Evolutionary conservation across 2,888 invertebrate genomes (phyloP).

Genomic region (Taenaris catops): DNA sequence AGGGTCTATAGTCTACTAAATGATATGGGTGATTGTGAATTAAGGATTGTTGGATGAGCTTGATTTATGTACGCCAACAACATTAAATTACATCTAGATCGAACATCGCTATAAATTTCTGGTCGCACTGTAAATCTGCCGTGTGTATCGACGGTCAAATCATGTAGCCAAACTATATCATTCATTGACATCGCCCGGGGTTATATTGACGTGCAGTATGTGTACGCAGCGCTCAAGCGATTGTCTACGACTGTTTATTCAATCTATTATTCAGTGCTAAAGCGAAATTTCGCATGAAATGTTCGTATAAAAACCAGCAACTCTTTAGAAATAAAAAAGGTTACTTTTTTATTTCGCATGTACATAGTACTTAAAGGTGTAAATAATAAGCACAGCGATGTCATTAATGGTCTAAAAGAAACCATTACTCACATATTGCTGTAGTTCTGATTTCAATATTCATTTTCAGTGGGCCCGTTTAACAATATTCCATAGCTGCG

Average conservation of each 20-base stretch:
- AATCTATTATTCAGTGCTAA: slow-evolving; percentile 8
- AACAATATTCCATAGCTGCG: no score
- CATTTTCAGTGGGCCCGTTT: no score
- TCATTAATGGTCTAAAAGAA: no score
- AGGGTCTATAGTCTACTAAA: no score
- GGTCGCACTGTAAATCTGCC: slow-evolving; percentile 74
- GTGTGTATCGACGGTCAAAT: slow-evolving; percentile 68
- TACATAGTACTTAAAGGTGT: no score
- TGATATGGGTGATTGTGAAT: no score
- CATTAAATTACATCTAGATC: slow-evolving; percentile 78
- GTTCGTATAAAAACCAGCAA: no score
- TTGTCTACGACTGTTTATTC: slow-evolving; percentile 17
- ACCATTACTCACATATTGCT: no score
- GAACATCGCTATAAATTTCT: slow-evolving; percentile 74
- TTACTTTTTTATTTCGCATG: no score
- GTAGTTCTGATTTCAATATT: no score
- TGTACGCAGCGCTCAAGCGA: slow-evolving; percentile 8
- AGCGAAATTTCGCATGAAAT: slow-evolving; percentile 1
- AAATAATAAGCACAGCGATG: no score
- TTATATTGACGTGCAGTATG: slow-evolving; percentile 10
- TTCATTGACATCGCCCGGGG: slow-evolving; percentile 44
- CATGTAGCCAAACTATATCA: slow-evolving; percentile 61
- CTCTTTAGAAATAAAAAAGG: no score
- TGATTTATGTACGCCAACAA: slow-evolving; percentile 72
- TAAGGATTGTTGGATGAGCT: slow-evolving; percentile 58